Percentiles rank a stretch among this genome's conserved stretches.
Conservation (phyloP, 2,888 invertebrate species). For the Eurytoma adleriae region DNA sequence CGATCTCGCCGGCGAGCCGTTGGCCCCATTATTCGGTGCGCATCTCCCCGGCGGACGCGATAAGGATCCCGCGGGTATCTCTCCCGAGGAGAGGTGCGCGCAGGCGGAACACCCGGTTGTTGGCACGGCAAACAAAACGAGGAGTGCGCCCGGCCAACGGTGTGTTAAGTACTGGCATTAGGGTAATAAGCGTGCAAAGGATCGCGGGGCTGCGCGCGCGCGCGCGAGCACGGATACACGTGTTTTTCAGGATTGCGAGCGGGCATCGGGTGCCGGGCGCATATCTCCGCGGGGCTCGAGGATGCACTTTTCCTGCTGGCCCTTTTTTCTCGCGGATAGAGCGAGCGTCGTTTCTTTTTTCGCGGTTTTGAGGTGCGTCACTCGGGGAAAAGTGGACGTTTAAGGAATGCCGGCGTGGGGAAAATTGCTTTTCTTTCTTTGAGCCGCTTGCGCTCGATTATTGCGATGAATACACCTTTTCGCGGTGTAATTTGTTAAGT, state of each 20-base stretch:
- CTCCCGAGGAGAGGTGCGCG: background rate
- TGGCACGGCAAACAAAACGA: constrained; percentile 66
- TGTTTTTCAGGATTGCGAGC: background rate
- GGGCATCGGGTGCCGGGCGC: background rate
- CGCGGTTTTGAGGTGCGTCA: no score
- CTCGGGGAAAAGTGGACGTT: no score
- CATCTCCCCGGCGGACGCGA: background rate
- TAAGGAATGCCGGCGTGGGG: no score
- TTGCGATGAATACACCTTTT: no score
- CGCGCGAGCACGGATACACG: constrained; percentile 9
- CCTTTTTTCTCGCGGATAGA: no score
- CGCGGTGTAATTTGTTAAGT: no score
- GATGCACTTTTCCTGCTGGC: background rate
- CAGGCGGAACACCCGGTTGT: constrained; percentile 65
- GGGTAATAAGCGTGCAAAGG: constrained; percentile 75
- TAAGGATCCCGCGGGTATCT: background rate
- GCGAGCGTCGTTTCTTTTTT: no score
- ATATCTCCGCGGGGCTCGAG: background rate
- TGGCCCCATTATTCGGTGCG: background rate
- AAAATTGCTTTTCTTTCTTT: no score
- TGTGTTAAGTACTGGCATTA: constrained; percentile 75
- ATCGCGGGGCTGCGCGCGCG: background rate
- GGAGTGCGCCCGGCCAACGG: constrained; percentile 69
- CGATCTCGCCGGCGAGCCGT: background rate
- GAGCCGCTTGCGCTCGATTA: no score